Base-by-base conservation (phyloP, 2,888 invertebrate genomes). In the Cephonodes hylas region DNA sequence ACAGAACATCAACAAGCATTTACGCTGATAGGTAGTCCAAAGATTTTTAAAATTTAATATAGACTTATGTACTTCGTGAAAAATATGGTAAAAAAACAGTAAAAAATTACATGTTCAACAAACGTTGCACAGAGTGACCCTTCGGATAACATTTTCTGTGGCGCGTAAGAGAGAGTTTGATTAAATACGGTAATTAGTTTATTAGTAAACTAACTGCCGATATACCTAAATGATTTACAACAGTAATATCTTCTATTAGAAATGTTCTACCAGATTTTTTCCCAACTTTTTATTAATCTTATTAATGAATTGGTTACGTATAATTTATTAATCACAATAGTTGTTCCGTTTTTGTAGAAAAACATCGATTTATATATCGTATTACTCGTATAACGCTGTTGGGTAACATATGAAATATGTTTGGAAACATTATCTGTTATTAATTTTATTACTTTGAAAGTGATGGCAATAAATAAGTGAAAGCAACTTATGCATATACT, bases 111-210 rank as follows among this genome's bases (percentile, higher is more conserved):
- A 31, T 8, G 13, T 3, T 13, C 10, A 38, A 38, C 38, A 38
- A 38, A 38, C n/a, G 38, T 0, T n/a, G 4, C 38, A n/a, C 34
- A 38, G 4, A n/a, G 38, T 44, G 8, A 31, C 8, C 31, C 27
- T 53, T 53, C 53, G 27, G 31, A 31, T 31, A 4, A 0, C 10
- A 53, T 15, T 18, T 31, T 31, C 1, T 27, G 4, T 18, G 53
- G 23, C 22, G 5, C 5, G 8, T 15, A 53, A 18, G 31, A 44
- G 44, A 31, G 53, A 31, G 53, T 27, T 31, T 53, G 18, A 53
- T 53, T 53, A 31, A 53, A 31, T 53, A 15, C 31, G 18, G 10
- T 53, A 53, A 53, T 53, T 53, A 31, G 53, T 53, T 53, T 53
- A 44, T 20, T 44, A 10, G 44, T 44, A 53, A 31, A 53, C 18